These are phyloP conservation scores for Agrochola lota DNA, from an alignment of 2,888 invertebrate genomes.

Conservation along the genomic window DNA sequence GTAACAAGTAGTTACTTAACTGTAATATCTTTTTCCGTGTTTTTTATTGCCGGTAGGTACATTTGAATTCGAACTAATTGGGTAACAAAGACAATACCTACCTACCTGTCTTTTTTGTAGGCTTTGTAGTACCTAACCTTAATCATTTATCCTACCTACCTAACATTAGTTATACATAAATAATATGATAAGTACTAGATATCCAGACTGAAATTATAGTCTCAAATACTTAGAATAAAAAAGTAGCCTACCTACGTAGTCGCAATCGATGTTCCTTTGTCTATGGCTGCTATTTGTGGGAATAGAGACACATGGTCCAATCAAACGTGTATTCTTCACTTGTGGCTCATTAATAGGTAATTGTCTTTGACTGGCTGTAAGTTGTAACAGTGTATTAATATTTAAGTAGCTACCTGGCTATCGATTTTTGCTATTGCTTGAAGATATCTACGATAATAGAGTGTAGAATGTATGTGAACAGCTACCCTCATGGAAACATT, in stretches of 20 bases:
- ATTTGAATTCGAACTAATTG: not conserved
- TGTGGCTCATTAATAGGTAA: constrained; percentile 56
- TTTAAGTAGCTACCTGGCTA: constrained; percentile 22
- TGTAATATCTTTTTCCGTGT: not conserved
- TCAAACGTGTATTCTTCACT: constrained; percentile 56
- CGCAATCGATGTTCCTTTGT: constrained; percentile 38
- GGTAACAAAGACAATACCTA: not conserved
- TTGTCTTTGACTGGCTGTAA: constrained; percentile 41
- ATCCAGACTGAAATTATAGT: constrained; percentile 7
- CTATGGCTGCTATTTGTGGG: constrained; percentile 59
- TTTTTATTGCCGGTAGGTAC: not conserved
- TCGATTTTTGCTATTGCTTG: constrained; percentile 36
- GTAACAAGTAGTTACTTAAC: not conserved
- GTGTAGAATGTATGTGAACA: not conserved
- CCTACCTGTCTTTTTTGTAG: not conserved
- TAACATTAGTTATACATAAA: not conserved
- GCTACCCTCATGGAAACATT: too few relatives aligned
- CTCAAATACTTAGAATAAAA: constrained; percentile 10
- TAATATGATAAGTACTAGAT: constrained; percentile 19
- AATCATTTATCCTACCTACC: not conserved
- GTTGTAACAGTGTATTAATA: constrained; percentile 44
- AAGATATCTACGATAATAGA: not conserved
- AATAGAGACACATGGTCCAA: constrained; percentile 59
- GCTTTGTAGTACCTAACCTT: not conserved
- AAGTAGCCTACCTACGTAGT: constrained; percentile 21